These are phyloP conservation scores for Chrysodeixis includens DNA, from an alignment of 2,888 invertebrate genomes.

Conservation along the genomic window DNA sequence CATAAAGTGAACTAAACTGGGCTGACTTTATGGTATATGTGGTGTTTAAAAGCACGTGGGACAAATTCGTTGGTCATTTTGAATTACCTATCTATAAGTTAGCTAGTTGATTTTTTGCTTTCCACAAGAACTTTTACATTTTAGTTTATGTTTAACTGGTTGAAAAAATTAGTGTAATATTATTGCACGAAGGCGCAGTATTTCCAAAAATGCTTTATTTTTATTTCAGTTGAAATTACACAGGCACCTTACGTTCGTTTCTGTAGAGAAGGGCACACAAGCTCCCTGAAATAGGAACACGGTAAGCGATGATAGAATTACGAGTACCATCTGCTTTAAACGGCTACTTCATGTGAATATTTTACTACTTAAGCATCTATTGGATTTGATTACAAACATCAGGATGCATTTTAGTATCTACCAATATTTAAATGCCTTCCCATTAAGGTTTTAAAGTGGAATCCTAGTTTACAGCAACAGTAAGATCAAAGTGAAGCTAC, in stretches of 20 bases:
- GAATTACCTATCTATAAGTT: too few relatives aligned
- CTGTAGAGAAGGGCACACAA: not conserved
- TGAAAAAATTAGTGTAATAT: too few relatives aligned
- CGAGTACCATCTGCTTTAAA: not conserved
- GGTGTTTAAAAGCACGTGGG: too few relatives aligned
- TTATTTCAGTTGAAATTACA: not conserved
- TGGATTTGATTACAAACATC: not conserved
- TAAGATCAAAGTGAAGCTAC: not conserved
- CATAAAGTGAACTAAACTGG: conserved; percentile 30
- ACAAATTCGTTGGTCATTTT: not conserved
- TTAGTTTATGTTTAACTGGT: too few relatives aligned
- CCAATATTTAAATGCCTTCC: not conserved
- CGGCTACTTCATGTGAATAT: not conserved
- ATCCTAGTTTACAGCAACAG: not conserved
- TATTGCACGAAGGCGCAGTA: too few relatives aligned
- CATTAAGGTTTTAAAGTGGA: not conserved
- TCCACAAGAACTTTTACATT: too few relatives aligned
- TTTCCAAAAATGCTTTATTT: too few relatives aligned
- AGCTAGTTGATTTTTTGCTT: too few relatives aligned
- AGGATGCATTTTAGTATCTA: not conserved
- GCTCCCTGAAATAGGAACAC: not conserved
- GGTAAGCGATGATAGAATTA: not conserved
- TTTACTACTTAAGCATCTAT: not conserved
- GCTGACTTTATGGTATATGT: conserved; percentile 19
- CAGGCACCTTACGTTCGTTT: not conserved